phyloP scores from a whole-genome alignment of 1,140 invertebrate species.

The Muscidifurax raptorellus region DNA sequence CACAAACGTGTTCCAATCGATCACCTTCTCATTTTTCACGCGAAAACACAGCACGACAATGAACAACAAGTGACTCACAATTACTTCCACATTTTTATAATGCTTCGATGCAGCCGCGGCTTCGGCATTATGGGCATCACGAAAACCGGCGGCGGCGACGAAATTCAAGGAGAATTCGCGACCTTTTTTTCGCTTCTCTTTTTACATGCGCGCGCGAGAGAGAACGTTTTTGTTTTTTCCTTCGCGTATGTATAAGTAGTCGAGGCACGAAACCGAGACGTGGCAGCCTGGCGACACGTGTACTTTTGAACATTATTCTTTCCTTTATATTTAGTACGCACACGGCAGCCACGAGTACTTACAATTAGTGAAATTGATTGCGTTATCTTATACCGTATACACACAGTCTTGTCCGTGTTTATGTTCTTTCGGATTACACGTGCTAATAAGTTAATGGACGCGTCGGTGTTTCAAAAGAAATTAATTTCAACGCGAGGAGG shows the following conservation, averaged over 20 bases:
- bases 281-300: background rate
- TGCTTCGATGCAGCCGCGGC: conserved; percentile 1
- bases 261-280: background rate
- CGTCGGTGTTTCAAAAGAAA: background rate
- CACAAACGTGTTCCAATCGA: background rate
- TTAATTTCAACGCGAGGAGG: background rate
- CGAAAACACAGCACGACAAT: background rate
- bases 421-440: background rate
- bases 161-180: conserved; percentile 32
- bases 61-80: conserved; percentile 22
- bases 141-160: background rate
- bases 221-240: background rate
- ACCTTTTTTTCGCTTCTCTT: conserved; percentile 11
- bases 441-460: background rate
- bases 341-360: background rate
- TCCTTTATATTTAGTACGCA: background rate
- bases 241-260: background rate
- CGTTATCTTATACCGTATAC: no score
- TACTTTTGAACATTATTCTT: background rate
- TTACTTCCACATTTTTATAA: conserved; percentile 38
- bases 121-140: conserved; percentile 18
- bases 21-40: background rate
- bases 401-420: no score
- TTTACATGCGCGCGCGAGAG: background rate
- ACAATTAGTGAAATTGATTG: no score